A percentile compares a stretch with the other conserved stretches of the same genome.
phyloP scores from a whole-genome alignment of 1,140 invertebrate species.

The Cryptotermes secundus region DNA sequence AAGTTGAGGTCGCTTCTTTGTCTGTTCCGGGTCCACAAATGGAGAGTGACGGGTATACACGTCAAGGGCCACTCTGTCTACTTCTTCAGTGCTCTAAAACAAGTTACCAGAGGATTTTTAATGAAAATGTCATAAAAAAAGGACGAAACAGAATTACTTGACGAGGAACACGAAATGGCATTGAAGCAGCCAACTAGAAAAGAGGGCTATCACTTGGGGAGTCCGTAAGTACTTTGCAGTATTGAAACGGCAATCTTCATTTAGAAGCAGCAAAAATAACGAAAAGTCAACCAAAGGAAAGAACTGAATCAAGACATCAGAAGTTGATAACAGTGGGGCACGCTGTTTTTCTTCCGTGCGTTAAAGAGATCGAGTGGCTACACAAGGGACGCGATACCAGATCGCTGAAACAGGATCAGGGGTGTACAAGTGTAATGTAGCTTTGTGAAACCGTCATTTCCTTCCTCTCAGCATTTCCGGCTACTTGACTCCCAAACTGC shows the following conservation, averaged over 20 bases:
- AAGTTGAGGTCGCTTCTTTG: neutral
- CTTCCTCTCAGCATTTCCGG: too few species aligned
- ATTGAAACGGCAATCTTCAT: neutral
- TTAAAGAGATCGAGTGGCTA: neutral
- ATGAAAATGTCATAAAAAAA: constrained; percentile 14
- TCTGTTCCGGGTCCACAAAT: neutral
- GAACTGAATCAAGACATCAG: neutral
- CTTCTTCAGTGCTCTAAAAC: neutral
- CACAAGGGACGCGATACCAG: too few species aligned
- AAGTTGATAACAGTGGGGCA: neutral
- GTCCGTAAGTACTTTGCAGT: neutral
- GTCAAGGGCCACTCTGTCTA: neutral
- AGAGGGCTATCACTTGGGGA: neutral
- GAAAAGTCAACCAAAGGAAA: neutral
- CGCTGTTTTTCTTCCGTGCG: neutral
- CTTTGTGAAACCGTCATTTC: too few species aligned
- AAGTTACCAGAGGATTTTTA: neutral
- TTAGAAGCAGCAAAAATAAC: neutral
- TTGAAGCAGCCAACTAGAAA: neutral
- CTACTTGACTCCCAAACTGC: too few species aligned
- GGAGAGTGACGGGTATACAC: neutral
- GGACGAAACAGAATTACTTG: neutral
- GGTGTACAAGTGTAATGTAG: too few species aligned
- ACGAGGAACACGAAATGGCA: neutral
- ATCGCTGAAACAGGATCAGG: too few species aligned